Evolutionary conservation across 2,797 vertebrate species (phyloP).

Genomic region (Balearica regulorum): DNA sequence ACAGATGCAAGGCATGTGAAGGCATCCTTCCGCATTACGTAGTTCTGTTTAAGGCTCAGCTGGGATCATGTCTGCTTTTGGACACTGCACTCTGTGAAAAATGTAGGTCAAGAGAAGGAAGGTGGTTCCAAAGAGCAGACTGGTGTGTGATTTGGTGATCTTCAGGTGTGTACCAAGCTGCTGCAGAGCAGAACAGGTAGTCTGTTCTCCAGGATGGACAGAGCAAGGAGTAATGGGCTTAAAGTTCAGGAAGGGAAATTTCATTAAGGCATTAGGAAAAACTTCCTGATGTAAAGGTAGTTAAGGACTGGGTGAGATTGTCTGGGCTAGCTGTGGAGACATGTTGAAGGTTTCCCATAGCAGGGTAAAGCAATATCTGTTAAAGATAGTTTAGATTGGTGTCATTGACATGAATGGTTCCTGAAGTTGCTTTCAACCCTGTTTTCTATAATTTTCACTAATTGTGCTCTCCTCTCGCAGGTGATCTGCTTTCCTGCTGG

Average conservation of each 20-base stretch:
- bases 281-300: neutral
- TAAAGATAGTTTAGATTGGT: neutral
- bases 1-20: neutral
- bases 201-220: neutral
- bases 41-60: neutral
- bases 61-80: neutral
- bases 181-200: neutral
- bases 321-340: neutral
- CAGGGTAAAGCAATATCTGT: neutral
- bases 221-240: neutral
- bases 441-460: neutral
- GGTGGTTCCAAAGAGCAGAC: neutral
- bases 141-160: neutral
- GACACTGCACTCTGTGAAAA: neutral
- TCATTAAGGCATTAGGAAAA: slow-evolving; percentile 4
- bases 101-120: neutral
- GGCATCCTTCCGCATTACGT: neutral
- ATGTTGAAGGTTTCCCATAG: rapidly evolving
- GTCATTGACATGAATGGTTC: neutral
- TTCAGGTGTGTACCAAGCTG: neutral
- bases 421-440: neutral
- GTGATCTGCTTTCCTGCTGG: neutral
- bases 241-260: neutral
- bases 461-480: neutral
- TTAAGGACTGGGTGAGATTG: neutral